Evolutionary conservation across 2,113 vertebrate species (phyloP), one percentile per base, ranked within the genome.

Genomic region (Amia ocellicauda): DNA sequence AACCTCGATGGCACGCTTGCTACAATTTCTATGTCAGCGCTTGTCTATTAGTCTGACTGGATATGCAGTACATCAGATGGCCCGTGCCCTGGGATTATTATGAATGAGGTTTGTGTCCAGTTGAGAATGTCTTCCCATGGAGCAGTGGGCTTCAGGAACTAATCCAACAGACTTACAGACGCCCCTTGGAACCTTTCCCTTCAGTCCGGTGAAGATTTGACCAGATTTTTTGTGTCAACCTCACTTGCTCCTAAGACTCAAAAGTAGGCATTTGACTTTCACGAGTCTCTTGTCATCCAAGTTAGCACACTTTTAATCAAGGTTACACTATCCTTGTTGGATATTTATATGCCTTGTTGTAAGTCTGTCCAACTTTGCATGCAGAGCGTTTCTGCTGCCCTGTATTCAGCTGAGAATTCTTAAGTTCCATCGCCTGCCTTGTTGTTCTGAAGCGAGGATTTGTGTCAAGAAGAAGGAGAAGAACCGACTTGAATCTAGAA

Each of bases 201-300:
- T 80, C 78, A 82, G 86, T 82, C 49, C 78, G 83, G 83, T 85
- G 85, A 88, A 76, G 73, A 43, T 28, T 22, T 74, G 75, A 83
- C 77, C 88, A 88, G 85, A 88, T 89, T 89, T 85, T 79, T 86
- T 82, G 86, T 78, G 87, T 90, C 87, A 86, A 79, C 80, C 83
- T 82, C n/a, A 83, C 78, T 80, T 76, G 77, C 81, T 83, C 83
- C 86, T 86, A 81, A 83, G 79, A 79, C 80, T 83, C 84, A 78
- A 82, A 88, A 89, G 86, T 88, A 86, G 77, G 77, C 83, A 78
- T 87, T 90, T 87, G 88, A 90, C 88, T 90, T 90, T 90, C 88
- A 84, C 81, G 85, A 86, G 82, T 88, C 85, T 84, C 83, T 50
- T 76, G 77, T 82, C 83, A 80, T 78, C 69, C 74, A 60, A 67